Base-by-base conservation (phyloP, 2,797 vertebrate genomes). In the Neosilurus hyrtlii region DNA sequence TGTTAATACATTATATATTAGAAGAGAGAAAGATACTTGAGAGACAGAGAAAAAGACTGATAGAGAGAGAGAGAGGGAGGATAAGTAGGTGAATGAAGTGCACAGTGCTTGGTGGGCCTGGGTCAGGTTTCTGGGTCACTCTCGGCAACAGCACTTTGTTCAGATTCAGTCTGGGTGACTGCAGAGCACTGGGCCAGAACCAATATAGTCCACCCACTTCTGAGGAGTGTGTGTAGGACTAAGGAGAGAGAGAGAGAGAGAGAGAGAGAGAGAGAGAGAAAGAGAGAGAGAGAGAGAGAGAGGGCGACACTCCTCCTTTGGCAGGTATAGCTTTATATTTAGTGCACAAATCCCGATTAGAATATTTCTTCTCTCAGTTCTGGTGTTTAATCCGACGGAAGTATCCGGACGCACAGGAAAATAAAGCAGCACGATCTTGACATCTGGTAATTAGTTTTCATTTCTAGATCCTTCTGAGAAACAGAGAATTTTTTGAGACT, bases 121-220 rank as follows among this genome's bases (percentile, higher is more conserved):
- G 86, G 89, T 89, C 88, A 88, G 73, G 89, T 90, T 90, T 88
- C 88, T 81, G 85, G 86, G 88, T 88, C 86, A 83, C 81, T 86
- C 56, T 62, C 83, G 52, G 84, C 83, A 89, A 87, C 80, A 80
- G 84, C 83, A 88, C 88, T 86, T 84, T 86, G 87, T 83, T 84
- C 79, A 83, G 75, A 83, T 88, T 85, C 83, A 86, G 85, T 86
- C 75, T 88, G 72, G 78, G 86, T 85, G 86, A 83, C 81, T 77
- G 61, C 62, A 78, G 87, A 89, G 80, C 88, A 86, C 83, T 87
- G 82, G 88, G 80, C 84, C 88, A 86, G 85, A 89, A 89, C 88
- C 80, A 51, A 74, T 72, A 22, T 81, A 79, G 85, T 80, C 83
- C 82, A 80, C 84, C 82, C 82, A 85, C 65, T 78, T 59, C 24